A percentile compares a stretch with the other conserved stretches of the same genome.
These are phyloP conservation scores for Desoria tigrina DNA, from an alignment of 2,888 invertebrate genomes.

Conservation along the genomic window DNA sequence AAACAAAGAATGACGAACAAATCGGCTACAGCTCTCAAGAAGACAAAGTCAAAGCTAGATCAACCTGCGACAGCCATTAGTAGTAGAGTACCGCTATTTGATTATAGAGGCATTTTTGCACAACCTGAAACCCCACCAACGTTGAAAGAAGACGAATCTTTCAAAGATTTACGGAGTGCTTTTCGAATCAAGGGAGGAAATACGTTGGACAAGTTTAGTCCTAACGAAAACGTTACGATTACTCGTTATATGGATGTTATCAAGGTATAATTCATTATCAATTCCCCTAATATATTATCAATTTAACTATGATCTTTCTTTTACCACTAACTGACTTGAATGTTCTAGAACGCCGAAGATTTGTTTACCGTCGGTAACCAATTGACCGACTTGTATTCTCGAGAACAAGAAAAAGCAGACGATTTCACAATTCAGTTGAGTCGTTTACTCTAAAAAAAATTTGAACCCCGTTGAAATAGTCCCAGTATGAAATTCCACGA, in stretches of 20 bases:
- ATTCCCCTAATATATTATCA: background rate
- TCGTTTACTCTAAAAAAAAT: no score
- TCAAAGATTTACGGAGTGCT: constrained; percentile 7
- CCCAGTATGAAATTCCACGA: no score
- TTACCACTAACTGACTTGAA: background rate
- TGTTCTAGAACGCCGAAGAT: background rate
- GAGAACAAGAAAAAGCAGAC: constrained; percentile 16
- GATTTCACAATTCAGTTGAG: constrained; percentile 18
- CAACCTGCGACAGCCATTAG: no score
- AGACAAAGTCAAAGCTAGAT: background rate
- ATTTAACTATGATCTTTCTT: no score
- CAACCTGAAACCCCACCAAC: constrained; percentile 10
- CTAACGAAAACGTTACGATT: constrained; percentile 4
- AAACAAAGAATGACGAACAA: no score
- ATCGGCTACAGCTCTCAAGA: no score
- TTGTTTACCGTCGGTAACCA: background rate
- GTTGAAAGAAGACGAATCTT: constrained; percentile 10
- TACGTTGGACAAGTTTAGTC: constrained; percentile 5
- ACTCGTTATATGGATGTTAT: constrained; percentile 1
- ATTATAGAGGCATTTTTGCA: constrained; percentile 4
- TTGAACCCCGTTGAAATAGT: no score
- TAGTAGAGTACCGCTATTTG: no score
- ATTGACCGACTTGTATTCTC: constrained; percentile 5
- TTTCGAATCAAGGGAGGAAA: constrained; percentile 13
- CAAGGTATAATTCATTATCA: background rate